Evolutionary conservation across 2,113 vertebrate genomes (phyloP).

Genomic region (Cariama cristata): DNA sequence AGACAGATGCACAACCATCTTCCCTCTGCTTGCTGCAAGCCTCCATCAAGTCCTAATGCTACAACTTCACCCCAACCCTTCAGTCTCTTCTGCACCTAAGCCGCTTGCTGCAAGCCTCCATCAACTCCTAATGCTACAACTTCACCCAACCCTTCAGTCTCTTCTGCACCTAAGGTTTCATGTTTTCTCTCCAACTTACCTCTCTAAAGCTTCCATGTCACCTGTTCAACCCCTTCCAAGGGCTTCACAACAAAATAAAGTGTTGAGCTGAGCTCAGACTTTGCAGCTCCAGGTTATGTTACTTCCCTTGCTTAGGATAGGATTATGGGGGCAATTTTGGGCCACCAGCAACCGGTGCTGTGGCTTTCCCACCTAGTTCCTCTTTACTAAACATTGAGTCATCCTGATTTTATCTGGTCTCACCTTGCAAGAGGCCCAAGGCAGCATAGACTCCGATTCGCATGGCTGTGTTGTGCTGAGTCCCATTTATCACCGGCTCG

Average conservation of each 20-base stretch:
- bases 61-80: neutral
- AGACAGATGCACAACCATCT: neutral
- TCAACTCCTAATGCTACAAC: neutral
- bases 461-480: slow-evolving; percentile 70
- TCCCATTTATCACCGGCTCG: slow-evolving; percentile 71
- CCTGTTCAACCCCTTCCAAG: neutral
- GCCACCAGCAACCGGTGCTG: neutral
- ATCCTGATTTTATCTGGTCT: neutral
- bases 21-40: neutral
- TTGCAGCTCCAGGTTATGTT: neutral
- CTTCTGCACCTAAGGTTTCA: neutral
- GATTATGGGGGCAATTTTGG: neutral
- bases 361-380: neutral
- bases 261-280: neutral
- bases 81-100: neutral
- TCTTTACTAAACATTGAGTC: neutral
- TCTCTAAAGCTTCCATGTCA: neutral
- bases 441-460: slow-evolving; percentile 91
- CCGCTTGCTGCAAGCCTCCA: neutral
- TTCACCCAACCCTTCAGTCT: neutral
- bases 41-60: neutral
- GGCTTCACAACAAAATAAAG: neutral
- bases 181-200: neutral
- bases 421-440: slow-evolving; percentile 92
- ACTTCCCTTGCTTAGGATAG: neutral